phyloP scores from a whole-genome alignment of 2,113 vertebrate genomes.

The Falco punctatus region DNA sequence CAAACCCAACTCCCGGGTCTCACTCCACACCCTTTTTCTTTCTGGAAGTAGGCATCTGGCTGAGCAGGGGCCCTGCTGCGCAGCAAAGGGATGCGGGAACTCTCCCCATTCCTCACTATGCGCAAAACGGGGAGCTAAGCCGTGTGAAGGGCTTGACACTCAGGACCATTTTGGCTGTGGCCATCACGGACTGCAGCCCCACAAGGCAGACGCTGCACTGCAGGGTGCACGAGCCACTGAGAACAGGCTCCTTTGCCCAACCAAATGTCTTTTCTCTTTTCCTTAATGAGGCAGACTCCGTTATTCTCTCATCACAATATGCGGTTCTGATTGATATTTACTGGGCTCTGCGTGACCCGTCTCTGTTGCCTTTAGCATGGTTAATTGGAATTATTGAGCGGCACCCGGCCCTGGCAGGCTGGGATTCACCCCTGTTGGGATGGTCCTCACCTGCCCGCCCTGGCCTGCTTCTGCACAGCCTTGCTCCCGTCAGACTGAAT shows the following conservation, averaged over 20 bases:
- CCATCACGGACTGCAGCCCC: not conserved
- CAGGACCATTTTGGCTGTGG: not conserved
- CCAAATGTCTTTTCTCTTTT: not conserved
- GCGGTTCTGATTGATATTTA: not conserved
- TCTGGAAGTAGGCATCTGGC: not conserved
- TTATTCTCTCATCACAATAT: not conserved
- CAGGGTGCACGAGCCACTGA: not conserved
- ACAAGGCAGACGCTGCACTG: not conserved
- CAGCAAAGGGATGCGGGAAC: not conserved
- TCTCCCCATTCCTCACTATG: rapidly evolving
- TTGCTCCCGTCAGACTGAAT: not conserved
- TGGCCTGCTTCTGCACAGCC: not conserved
- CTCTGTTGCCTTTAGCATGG: not conserved
- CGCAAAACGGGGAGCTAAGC: not conserved
- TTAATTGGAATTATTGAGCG: slow-evolving; percentile 59
- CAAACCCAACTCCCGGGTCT: not conserved
- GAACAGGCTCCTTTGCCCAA: not conserved
- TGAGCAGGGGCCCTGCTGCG: not conserved
- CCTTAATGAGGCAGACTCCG: not conserved
- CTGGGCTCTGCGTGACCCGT: not conserved
- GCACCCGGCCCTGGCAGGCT: rapidly evolving
- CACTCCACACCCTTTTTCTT: not conserved
- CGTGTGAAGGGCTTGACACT: rapidly evolving
- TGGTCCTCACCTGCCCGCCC: not conserved
- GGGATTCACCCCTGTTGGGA: slow-evolving; percentile 31